Evolutionary conservation across 2,113 vertebrate genomes (phyloP), one percentile per base, ranked within the genome.

Genomic region (Eublepharis macularius): DNA sequence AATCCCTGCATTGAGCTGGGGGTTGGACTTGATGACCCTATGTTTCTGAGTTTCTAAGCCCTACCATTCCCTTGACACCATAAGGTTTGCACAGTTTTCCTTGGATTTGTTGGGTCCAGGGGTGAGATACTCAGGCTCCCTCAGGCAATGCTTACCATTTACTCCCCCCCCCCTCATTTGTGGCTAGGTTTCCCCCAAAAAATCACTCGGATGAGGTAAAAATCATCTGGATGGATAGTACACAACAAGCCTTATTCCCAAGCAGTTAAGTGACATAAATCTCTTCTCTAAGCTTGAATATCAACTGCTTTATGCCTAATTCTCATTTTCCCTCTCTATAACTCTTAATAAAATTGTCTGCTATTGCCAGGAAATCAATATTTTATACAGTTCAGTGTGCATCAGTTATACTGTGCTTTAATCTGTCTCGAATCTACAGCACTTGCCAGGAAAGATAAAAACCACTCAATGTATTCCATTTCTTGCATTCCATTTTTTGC

Each of bases 301-400:
- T 65, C 21, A 92, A 36, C 0, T 0, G 0, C 8, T 86, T 89
- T 87, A 49, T 41, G 32, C 1, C 88, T 93, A 90, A 73, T 88
- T 85, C 9, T 32, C 68, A 36, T 26, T 17, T 74, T 54, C 76
- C 11, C 69, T 82, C 34, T 78, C 86, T 3, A 73, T 9, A 85
- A 9, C 5, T 89, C 34, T 90, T 87, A 94, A 86, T 12, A 66
- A 41, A 92, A 24, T 63, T 83, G 60, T 79, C 5, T 66, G 43
- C 81, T 63, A 86, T 13, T 65, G 82, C 70, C 41, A 86, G 68
- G 72, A 94, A 88, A 92, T 83, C 83, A 91, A 8, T 86, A 87
- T 69, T 90, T 87, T 88, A 76, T 65, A 65, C 14, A 81, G 68
- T 89, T 91, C 7, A 19, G 7, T 89, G 32, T 85, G 45, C 41